Evolutionary conservation across 2,113 vertebrate species (phyloP).

Genomic region (Seriola quinqueradiata): DNA sequence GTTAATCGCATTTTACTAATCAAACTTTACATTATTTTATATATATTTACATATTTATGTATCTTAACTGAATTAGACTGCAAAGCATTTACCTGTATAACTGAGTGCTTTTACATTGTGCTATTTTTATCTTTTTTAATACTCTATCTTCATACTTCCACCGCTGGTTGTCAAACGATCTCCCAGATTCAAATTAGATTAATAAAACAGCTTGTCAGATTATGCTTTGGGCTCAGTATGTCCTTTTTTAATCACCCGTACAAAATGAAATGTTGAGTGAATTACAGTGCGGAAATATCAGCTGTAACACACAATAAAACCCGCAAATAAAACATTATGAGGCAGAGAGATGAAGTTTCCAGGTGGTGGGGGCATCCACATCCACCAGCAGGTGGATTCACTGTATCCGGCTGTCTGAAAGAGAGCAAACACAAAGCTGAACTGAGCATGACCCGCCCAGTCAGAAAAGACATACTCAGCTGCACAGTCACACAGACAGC

Average conservation of each 20-base stretch:
- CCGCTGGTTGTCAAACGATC: background rate
- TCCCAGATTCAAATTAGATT: background rate
- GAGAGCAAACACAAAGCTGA: background rate
- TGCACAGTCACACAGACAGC: background rate
- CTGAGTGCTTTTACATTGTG: background rate
- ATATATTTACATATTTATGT: too few relatives aligned
- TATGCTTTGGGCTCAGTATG: too few relatives aligned
- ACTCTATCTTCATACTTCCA: background rate
- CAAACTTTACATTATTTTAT: too few relatives aligned
- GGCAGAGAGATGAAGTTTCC: conserved; percentile 2
- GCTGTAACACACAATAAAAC: background rate
- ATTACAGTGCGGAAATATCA: conserved; percentile 3
- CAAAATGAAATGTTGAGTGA: background rate
- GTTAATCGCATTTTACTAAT: too few relatives aligned
- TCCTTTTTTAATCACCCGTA: background rate
- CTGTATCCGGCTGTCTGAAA: background rate
- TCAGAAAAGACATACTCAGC: background rate
- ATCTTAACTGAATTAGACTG: too few relatives aligned
- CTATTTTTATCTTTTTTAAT: background rate
- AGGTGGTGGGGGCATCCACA: background rate
- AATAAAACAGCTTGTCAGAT: background rate
- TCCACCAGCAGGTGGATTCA: background rate
- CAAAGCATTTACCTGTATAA: too few relatives aligned
- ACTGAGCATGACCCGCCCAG: background rate
- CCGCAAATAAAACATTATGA: conserved; percentile 19